Base-by-base conservation (phyloP, 1,140 invertebrate species). In the Ephestia elutella region DNA sequence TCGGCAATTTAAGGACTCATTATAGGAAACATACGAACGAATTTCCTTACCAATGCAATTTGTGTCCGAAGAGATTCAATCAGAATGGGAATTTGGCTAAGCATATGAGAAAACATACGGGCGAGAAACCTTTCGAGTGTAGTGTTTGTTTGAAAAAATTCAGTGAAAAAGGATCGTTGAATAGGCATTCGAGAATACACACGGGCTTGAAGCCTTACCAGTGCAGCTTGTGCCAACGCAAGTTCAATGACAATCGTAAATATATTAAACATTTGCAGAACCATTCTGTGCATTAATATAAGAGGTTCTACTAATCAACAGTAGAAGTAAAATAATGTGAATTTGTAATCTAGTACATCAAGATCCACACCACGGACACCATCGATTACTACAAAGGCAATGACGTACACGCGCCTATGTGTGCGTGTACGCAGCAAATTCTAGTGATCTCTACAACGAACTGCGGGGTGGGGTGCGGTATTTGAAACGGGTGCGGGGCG, bases 31-130 rank as follows among this genome's bases (percentile, higher is more conserved):
- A 57, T 21, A 49, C 20, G 13, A 28, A 44, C 21, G 38, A 49
- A 66, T 92, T 91, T 60, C 92, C 92, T 0, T 93, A 91, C 60
- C 89, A 90, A 8, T 94, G 93, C 75, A 91, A 91, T 56, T 82
- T 91, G 11, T 91, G 90, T 58, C 20, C 53, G n/a, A 77, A 77
- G 32, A 61, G 59, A 17, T 91, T 91, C 62, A 85, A 79, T 0
- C 84, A 84, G 13, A 87, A 84, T 62, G 60, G 82, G 8, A 85
- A 88, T 58, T 66, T 90, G n/a, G 78, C 78, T 15, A 86, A 67
- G 56, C 88, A 89, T 35, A 25, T 57, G 21, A 48, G 53, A 18
- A 60, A 56, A 35, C 67, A 69, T 53, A 61, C 56, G 7, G 67
- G 67, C 15, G 55, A 60, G 30, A 62, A 60, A 50, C 66, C 50